Evolutionary conservation across 2,113 vertebrate species (phyloP).

Genomic region (Brachypteracias leptosomus): DNA sequence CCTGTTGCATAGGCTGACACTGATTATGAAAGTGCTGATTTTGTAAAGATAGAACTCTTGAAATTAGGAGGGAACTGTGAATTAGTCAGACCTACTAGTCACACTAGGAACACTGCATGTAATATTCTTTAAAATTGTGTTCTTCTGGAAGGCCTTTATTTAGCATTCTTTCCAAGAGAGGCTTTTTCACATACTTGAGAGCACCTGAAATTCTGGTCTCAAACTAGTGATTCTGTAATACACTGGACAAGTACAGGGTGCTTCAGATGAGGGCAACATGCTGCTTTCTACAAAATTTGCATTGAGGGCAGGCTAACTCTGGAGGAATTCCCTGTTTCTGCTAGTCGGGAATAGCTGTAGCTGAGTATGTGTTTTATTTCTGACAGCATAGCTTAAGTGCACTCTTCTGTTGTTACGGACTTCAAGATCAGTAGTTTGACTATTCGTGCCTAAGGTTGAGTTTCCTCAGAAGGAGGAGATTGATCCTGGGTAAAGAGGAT

Average conservation of each 20-base stretch:
- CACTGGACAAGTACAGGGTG: background rate
- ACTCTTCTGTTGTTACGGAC: accelerated
- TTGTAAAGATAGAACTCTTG: background rate
- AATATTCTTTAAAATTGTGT: background rate
- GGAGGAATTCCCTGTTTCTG: background rate
- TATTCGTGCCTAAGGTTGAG: background rate
- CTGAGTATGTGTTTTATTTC: background rate
- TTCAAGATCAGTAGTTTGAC: background rate
- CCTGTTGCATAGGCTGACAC: background rate
- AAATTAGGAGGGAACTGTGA: background rate
- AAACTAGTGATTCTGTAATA: background rate
- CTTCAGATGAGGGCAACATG: background rate
- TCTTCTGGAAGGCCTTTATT: background rate
- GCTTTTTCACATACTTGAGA: background rate
- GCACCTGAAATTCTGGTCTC: background rate
- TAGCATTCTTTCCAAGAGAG: background rate
- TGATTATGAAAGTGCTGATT: background rate
- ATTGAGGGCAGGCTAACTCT: background rate
- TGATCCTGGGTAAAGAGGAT: background rate
- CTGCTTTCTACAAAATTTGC: background rate
- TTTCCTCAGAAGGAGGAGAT: background rate
- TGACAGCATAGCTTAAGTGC: background rate
- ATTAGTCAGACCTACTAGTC: background rate
- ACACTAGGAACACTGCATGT: background rate
- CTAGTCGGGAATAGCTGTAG: background rate